Conservation (phyloP, 2,113 vertebrate genomes). For the Oriolus oriolus region DNA sequence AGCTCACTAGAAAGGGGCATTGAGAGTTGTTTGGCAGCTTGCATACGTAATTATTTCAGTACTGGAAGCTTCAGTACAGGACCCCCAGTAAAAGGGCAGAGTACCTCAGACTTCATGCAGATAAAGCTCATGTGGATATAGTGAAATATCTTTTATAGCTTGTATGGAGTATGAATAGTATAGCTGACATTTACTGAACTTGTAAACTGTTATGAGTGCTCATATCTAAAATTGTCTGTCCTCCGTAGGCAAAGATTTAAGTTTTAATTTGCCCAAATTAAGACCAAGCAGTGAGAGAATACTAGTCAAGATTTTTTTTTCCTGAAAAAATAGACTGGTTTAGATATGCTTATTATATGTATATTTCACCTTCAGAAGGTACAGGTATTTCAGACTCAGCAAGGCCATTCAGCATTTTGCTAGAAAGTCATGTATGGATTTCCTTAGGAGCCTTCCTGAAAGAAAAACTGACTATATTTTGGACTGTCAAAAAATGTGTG, state of each 20-base stretch:
- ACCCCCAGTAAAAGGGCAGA: neutral
- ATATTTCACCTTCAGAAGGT: neutral
- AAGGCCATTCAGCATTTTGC: neutral
- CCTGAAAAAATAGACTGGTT: neutral
- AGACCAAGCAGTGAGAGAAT: neutral
- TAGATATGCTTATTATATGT: neutral
- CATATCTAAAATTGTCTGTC: neutral
- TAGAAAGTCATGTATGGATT: neutral
- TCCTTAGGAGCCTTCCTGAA: neutral
- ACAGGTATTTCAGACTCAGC: neutral
- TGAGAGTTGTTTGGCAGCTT: neutral
- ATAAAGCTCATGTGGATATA: neutral
- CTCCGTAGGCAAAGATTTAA: rapidly evolving
- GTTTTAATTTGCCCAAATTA: neutral
- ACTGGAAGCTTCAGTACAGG: neutral
- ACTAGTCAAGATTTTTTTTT: neutral
- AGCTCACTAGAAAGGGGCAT: neutral
- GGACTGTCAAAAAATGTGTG: neutral
- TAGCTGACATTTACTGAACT: neutral
- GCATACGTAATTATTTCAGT: neutral
- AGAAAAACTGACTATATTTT: neutral
- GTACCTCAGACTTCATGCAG: neutral
- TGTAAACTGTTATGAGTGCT: neutral
- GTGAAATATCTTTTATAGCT: neutral
- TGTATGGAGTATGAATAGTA: neutral